phyloP scores from a whole-genome alignment of 2,888 invertebrate species.

The Dryomyza anilis region DNA sequence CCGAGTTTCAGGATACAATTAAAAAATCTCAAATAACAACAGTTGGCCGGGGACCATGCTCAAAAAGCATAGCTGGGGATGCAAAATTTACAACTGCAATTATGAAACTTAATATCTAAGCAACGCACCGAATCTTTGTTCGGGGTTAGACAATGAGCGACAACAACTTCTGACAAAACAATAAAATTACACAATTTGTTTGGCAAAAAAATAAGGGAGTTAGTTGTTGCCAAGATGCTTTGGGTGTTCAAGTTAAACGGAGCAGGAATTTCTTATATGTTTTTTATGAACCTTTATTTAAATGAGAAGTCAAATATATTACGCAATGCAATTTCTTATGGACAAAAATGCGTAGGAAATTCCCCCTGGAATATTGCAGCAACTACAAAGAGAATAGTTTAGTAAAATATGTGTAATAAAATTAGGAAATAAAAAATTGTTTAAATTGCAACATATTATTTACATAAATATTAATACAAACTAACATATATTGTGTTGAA shows the following conservation, averaged over 20 bases:
- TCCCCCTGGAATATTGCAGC: no score
- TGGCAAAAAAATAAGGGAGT: neutral
- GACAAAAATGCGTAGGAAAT: neutral
- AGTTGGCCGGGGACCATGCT: neutral
- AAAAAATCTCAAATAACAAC: neutral
- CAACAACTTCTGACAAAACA: neutral
- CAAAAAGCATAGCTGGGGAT: neutral
- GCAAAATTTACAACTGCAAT: conserved; percentile 14
- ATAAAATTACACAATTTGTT: conserved; percentile 14
- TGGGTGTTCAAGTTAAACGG: neutral
- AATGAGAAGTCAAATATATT: conserved; percentile 16
- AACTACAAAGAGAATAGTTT: no score
- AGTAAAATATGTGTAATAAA: no score
- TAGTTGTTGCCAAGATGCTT: neutral
- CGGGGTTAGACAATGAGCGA: neutral
- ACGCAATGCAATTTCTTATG: conserved; percentile 1
- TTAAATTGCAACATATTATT: no score
- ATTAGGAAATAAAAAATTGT: no score
- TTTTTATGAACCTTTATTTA: neutral
- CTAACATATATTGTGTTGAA: no score
- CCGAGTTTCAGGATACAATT: no score
- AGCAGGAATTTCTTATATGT: neutral
- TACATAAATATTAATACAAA: no score
- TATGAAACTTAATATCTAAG: conserved; percentile 8
- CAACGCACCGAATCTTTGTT: neutral